These are phyloP conservation scores for Mythimna vitellina DNA, from an alignment of 2,888 invertebrate genomes.

Conservation along the genomic window DNA sequence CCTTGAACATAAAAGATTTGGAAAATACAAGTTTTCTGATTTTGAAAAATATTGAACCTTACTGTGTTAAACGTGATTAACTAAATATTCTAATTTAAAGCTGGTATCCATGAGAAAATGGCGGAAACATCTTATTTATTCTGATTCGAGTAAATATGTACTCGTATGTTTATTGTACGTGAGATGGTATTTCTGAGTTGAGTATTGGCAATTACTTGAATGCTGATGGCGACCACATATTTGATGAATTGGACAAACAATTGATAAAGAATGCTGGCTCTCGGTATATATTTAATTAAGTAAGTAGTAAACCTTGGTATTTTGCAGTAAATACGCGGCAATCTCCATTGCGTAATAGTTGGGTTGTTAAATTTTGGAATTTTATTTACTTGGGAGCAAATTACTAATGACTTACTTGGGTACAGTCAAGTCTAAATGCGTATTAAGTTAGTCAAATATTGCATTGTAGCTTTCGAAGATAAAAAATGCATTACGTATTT, in stretches of 20 bases:
- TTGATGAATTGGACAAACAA: slow-evolving; percentile 48
- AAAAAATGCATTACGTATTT: neutral
- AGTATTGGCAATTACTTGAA: slow-evolving; percentile 26
- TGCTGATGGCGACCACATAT: slow-evolving; percentile 26
- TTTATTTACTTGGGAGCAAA: slow-evolving; percentile 24
- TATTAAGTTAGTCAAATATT: neutral
- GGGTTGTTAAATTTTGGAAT: slow-evolving; percentile 13
- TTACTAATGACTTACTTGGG: neutral
- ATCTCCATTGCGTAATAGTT: slow-evolving; percentile 23
- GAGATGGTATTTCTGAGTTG: slow-evolving; percentile 11
- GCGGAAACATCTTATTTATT: slow-evolving; percentile 50
- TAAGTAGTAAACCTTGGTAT: slow-evolving; percentile 42
- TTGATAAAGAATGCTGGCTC: slow-evolving; percentile 38
- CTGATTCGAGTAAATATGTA: slow-evolving; percentile 34
- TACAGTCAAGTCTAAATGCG: neutral
- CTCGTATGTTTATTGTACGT: slow-evolving; percentile 27
- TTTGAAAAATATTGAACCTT: too few relatives aligned
- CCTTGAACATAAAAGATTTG: neutral
- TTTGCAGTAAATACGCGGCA: slow-evolving; percentile 26
- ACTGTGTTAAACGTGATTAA: neutral
- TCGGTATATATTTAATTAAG: slow-evolving; percentile 45
- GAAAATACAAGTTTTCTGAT: too few relatives aligned
- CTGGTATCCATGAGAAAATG: slow-evolving; percentile 21
- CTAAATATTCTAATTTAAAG: slow-evolving; percentile 12
- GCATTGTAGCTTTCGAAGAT: neutral